phyloP scores from a whole-genome alignment of 1,140 invertebrate species.

The Neuroterus valhalla region DNA sequence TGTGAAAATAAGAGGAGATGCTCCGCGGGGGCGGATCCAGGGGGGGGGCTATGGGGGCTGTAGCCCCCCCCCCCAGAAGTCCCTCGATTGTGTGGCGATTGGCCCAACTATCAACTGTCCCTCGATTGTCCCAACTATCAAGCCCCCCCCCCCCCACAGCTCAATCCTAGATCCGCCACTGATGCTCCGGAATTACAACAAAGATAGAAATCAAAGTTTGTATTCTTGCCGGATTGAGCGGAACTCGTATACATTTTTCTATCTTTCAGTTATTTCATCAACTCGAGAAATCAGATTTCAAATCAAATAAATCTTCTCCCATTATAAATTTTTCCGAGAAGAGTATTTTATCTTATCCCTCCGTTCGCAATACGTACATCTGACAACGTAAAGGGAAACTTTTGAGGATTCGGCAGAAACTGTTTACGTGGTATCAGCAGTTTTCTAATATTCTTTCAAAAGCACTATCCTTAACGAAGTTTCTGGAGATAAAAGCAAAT shows the following conservation, averaged over 20 bases:
- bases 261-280: constrained; percentile 9
- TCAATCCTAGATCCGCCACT: too few relatives aligned
- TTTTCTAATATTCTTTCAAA: background rate
- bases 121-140: too few relatives aligned
- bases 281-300: constrained; percentile 14
- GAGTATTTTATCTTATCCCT: background rate
- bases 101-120: too few relatives aligned
- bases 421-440: background rate
- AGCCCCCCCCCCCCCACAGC: too few relatives aligned
- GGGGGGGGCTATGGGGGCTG: too few relatives aligned
- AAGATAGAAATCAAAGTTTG: background rate
- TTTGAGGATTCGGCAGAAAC: background rate
- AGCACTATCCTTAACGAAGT: background rate
- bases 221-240: constrained; percentile 11
- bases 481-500: too few relatives aligned
- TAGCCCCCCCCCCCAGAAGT: too few relatives aligned
- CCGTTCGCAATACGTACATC: background rate
- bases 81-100: too few relatives aligned
- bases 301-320: constrained; percentile 17
- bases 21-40: too few relatives aligned
- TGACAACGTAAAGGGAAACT: background rate
- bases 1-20: too few relatives aligned
- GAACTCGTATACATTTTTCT: constrained; percentile 11
- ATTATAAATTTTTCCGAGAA: constrained; percentile 7
- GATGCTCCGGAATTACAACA: background rate